Evolutionary conservation across 1,140 invertebrate species (phyloP), one percentile per base, ranked within the genome.

Genomic region (Cardiocondyla obscurior): DNA sequence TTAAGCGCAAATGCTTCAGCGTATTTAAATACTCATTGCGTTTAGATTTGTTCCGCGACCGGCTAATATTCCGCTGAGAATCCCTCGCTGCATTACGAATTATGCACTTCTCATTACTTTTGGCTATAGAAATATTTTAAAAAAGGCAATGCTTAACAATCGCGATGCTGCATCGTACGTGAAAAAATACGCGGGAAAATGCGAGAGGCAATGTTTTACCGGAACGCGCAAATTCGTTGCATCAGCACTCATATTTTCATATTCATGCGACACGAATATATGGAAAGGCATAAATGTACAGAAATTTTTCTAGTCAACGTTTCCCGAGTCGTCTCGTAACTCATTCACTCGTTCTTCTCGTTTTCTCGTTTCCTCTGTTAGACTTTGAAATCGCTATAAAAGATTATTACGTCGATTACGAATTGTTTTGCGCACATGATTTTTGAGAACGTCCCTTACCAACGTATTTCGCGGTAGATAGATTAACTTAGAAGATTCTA

Each of bases 161-260:
- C 57, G 57, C 19, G 22, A 36, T 14, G 49, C 19, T n/a, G 33
- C 14, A 14, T 42, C 8, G 36, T 22, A 72, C 16, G 49, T 30
- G 51, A 55, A 55, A 72, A 72, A 57, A 14, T 10, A 51, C 22
- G 36, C 36, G 16, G 14, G 8, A 33, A 53, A 70, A 57, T 39
- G 33, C 8, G 33, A 64, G 57, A 76, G 33, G 30, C 39, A 53
- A 36, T 3, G 58, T 76, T 60, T 76, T 76, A 36, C 19, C 14
- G 19, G 12, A 49, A 12, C 42, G 58, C n/a, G 28, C 55, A 36
- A 64, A 64, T 64, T 64, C 19, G 44, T 76, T 64, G 39, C 28
- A 64, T 62, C 57, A 64, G 19, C 58, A 36, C 19, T 19, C 36
- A 30, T 64, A 49, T 76, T 76, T 76, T 76, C 19, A 64, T 51